Percentiles rank a stretch among this genome's conserved stretches.
Evolutionary conservation across 2,888 invertebrate genomes (phyloP).

Genomic region (Rhagonycha fulva): DNA sequence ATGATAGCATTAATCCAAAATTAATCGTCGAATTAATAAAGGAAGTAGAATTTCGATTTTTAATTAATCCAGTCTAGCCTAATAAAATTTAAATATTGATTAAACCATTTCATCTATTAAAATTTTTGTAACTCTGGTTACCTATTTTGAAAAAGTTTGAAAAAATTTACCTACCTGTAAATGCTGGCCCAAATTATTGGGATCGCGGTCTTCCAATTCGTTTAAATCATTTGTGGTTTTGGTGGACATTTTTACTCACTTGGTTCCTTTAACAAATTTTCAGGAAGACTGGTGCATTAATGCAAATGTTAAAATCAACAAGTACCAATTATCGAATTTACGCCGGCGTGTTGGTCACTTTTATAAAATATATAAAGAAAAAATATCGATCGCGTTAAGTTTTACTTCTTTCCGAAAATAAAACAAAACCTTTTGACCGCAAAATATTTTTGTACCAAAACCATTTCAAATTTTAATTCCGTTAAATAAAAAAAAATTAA

Average conservation of each 20-base stretch:
- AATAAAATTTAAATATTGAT: background rate
- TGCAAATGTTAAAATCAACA: slow-evolving; percentile 32
- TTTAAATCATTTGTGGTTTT: slow-evolving; percentile 56
- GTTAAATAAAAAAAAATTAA: background rate
- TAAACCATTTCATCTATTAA: background rate
- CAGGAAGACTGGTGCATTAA: slow-evolving; percentile 22
- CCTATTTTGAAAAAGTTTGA: background rate
- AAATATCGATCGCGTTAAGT: slow-evolving; percentile 31
- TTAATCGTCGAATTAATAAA: background rate
- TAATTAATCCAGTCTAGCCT: background rate
- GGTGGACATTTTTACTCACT: slow-evolving; percentile 33
- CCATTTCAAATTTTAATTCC: background rate
- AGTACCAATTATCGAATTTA: slow-evolving; percentile 28
- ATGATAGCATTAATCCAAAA: background rate
- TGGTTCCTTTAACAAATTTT: slow-evolving; percentile 14
- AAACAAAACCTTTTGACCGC: too few species aligned
- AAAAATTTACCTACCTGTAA: slow-evolving; percentile 68
- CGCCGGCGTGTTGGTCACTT: slow-evolving; percentile 35
- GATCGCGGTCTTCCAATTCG: slow-evolving; percentile 71
- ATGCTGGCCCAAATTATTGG: slow-evolving; percentile 70
- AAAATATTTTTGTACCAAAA: too few species aligned
- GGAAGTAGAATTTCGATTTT: background rate
- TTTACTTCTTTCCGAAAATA: background rate
- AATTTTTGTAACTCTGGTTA: background rate
- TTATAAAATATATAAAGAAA: slow-evolving; percentile 24